These are phyloP conservation scores for Stenopsyche tienmushanensis DNA, from an alignment of 1,140 invertebrate genomes.

Conservation along the genomic window DNA sequence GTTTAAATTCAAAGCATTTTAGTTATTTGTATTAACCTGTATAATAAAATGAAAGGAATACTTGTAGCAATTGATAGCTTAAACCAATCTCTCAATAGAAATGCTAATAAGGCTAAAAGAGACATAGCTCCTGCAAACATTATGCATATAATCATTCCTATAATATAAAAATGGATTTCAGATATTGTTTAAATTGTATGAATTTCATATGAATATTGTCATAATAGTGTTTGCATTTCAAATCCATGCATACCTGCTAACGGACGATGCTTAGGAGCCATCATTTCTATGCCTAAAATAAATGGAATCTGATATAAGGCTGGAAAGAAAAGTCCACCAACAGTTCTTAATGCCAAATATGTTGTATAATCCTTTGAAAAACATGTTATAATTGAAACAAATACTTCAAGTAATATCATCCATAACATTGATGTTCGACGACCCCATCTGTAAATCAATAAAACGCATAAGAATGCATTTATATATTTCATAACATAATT, in stretches of 20 bases:
- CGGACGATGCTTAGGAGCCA: constrained; percentile 67
- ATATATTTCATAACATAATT: too few relatives aligned
- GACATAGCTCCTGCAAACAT: constrained; percentile 69
- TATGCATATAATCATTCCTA: constrained; percentile 65
- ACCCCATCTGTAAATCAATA: constrained; percentile 59
- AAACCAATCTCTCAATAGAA: constrained; percentile 65
- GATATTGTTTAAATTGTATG: neutral
- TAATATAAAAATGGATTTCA: constrained; percentile 23
- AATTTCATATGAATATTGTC: neutral
- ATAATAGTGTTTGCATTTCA: neutral
- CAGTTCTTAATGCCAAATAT: constrained; percentile 63
- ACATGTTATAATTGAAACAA: constrained; percentile 66
- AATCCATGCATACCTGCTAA: constrained; percentile 54
- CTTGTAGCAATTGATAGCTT: constrained; percentile 67
- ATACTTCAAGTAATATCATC: constrained; percentile 66
- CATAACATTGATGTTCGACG: constrained; percentile 68
- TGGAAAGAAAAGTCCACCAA: constrained; percentile 70
- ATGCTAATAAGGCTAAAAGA: constrained; percentile 64
- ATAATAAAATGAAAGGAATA: constrained; percentile 66
- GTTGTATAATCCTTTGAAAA: constrained; percentile 67
- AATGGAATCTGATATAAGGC: constrained; percentile 71
- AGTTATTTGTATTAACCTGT: constrained; percentile 53
- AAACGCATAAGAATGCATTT: too few relatives aligned
- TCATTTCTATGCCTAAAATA: constrained; percentile 68
- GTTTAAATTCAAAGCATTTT: neutral